Evolutionary conservation across 2,888 invertebrate species (phyloP).

Genomic region (Aricia artaxerxes): DNA sequence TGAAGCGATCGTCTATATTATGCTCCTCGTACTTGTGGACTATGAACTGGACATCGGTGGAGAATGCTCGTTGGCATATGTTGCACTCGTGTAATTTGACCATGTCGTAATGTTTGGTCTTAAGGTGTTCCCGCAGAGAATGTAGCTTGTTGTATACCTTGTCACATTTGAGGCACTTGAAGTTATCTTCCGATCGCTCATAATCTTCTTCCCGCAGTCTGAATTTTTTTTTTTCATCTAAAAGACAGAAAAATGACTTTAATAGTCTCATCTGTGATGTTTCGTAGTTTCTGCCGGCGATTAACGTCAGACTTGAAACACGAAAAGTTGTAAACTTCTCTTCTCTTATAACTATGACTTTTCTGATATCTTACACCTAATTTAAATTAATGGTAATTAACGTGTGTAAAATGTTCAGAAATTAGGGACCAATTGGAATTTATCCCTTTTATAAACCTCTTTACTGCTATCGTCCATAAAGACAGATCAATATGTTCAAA

Average conservation of each 20-base stretch:
- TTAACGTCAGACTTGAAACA: not conserved
- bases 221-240: conserved; percentile 51
- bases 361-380: too few relatives aligned
- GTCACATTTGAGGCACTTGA: conserved; percentile 54
- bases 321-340: not conserved
- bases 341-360: too few relatives aligned
- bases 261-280: conserved; percentile 32
- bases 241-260: conserved; percentile 51
- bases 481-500: too few relatives aligned
- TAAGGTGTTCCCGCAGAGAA: conserved; percentile 56
- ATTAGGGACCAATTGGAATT: too few relatives aligned
- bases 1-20: conserved; percentile 58
- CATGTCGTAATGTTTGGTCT: conserved; percentile 60
- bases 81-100: conserved; percentile 50
- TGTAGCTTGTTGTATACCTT: conserved; percentile 53
- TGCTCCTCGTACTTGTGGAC: conserved; percentile 61
- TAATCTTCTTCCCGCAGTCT: conserved; percentile 54
- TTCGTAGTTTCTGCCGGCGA: not conserved
- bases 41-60: conserved; percentile 55
- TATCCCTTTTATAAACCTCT: too few relatives aligned
- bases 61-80: conserved; percentile 54
- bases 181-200: conserved; percentile 49
- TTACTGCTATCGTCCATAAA: too few relatives aligned
- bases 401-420: too few relatives aligned
- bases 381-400: too few relatives aligned